Evolutionary conservation across 2,888 invertebrate species (phyloP).

Genomic region (Lampropteryx suffumata): DNA sequence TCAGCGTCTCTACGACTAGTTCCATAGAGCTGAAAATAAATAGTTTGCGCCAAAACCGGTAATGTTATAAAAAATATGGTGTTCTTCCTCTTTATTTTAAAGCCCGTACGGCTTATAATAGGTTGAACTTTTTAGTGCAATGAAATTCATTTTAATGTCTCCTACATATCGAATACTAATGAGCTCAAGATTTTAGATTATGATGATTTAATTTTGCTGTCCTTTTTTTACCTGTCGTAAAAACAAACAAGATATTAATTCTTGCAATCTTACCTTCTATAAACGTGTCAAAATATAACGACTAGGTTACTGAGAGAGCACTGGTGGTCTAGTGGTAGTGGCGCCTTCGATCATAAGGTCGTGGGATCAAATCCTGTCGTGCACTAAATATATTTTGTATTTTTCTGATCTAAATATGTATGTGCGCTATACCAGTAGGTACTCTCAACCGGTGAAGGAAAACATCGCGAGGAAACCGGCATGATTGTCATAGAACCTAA

Average conservation of each 20-base stretch:
- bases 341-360: too few relatives aligned
- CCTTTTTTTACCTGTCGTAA: slow-evolving; percentile 7
- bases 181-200: slow-evolving; percentile 27
- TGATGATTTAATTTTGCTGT: slow-evolving; percentile 10
- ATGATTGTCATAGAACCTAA: too few relatives aligned
- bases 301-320: too few relatives aligned
- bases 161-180: slow-evolving; percentile 29
- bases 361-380: too few relatives aligned
- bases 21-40: slow-evolving; percentile 23
- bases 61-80: slow-evolving; percentile 39
- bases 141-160: slow-evolving; percentile 13
- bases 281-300: neutral
- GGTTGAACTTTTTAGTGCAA: slow-evolving; percentile 8
- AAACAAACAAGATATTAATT: slow-evolving; percentile 3
- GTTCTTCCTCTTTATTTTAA: slow-evolving; percentile 7
- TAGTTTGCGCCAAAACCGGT: slow-evolving; percentile 38
- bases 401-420: too few relatives aligned
- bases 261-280: neutral
- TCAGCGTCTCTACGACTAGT: slow-evolving; percentile 23
- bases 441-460: too few relatives aligned
- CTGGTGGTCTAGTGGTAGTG: too few relatives aligned
- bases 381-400: too few relatives aligned
- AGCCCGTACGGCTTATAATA: neutral
- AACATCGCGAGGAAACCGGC: too few relatives aligned
- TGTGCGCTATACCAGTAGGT: too few relatives aligned